These are phyloP conservation scores for Ormyrus labotus DNA, from an alignment of 2,888 invertebrate genomes.

Conservation along the genomic window DNA sequence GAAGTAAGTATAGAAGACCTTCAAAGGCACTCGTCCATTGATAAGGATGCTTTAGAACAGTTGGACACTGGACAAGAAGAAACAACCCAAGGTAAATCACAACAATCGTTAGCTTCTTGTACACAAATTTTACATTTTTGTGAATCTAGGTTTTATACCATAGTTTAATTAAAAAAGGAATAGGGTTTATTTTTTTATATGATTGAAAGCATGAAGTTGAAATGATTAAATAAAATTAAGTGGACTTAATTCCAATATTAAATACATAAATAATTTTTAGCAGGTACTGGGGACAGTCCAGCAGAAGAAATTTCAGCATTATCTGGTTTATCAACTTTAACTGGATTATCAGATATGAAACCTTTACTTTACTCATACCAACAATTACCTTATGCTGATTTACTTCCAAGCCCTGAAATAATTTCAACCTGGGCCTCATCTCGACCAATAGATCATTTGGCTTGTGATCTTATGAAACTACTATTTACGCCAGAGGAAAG, in stretches of 20 bases:
- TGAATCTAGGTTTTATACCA: no score
- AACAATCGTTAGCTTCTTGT: slow-evolving; percentile 60
- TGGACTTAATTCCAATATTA: no score
- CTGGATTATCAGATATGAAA: slow-evolving; percentile 70
- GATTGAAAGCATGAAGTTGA: not conserved
- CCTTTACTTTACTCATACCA: slow-evolving; percentile 74
- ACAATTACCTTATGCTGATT: slow-evolving; percentile 75
- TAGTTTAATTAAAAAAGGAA: not conserved
- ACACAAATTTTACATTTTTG: not conserved
- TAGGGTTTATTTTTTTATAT: not conserved
- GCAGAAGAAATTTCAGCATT: slow-evolving; percentile 71
- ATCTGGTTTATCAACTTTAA: slow-evolving; percentile 68
- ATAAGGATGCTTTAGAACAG: slow-evolving; percentile 66
- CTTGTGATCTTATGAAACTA: slow-evolving; percentile 76
- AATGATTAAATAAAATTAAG: no score
- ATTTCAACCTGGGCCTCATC: slow-evolving; percentile 75
- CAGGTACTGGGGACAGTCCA: slow-evolving; percentile 71
- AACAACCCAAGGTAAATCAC: slow-evolving; percentile 67
- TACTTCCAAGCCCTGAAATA: slow-evolving; percentile 74
- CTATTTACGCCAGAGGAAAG: slow-evolving; percentile 76
- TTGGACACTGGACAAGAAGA: slow-evolving; percentile 67
- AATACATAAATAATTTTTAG: slow-evolving; percentile 52
- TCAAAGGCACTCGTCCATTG: slow-evolving; percentile 61
- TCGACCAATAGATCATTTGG: slow-evolving; percentile 75
- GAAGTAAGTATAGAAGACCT: slow-evolving; percentile 67